These are phyloP conservation scores for Okamejei kenojei DNA, from an alignment of 2,797 vertebrate species.

Conservation along the genomic window DNA sequence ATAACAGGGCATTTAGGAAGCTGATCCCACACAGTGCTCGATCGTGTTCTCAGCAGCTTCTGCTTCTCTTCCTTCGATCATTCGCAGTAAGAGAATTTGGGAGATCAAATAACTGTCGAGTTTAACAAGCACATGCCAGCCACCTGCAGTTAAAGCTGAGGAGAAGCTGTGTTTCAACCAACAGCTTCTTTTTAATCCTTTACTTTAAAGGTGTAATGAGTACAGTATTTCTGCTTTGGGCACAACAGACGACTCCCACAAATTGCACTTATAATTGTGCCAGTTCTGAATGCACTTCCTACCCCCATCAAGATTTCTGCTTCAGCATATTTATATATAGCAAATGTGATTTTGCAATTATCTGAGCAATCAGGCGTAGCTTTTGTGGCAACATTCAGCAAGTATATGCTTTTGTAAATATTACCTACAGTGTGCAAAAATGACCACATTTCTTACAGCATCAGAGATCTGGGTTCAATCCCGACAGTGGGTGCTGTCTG, in stretches of 20 bases:
- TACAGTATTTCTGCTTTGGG: neutral
- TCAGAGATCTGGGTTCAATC: too few species aligned
- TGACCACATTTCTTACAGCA: neutral
- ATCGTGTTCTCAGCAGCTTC: slow-evolving; percentile 4
- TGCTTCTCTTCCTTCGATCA: neutral
- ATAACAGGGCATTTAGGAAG: slow-evolving; percentile 10
- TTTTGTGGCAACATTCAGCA: too few species aligned
- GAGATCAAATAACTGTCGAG: neutral
- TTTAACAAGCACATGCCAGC: neutral
- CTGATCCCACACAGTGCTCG: slow-evolving; percentile 9
- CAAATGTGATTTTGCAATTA: neutral
- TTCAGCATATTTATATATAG: neutral
- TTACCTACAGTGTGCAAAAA: neutral
- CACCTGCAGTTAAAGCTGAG: neutral
- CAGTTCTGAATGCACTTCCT: too few species aligned
- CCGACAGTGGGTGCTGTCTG: too few species aligned
- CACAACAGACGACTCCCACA: too few species aligned
- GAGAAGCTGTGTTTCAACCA: neutral
- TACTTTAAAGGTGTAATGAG: neutral
- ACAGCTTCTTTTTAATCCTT: neutral
- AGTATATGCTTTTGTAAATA: neutral
- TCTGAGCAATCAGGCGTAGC: neutral
- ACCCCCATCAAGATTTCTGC: neutral
- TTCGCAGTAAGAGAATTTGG: neutral
- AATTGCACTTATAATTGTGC: too few species aligned